Base-by-base conservation (phyloP, 1,140 invertebrate species). In the Drosophila lacertosa region DNA sequence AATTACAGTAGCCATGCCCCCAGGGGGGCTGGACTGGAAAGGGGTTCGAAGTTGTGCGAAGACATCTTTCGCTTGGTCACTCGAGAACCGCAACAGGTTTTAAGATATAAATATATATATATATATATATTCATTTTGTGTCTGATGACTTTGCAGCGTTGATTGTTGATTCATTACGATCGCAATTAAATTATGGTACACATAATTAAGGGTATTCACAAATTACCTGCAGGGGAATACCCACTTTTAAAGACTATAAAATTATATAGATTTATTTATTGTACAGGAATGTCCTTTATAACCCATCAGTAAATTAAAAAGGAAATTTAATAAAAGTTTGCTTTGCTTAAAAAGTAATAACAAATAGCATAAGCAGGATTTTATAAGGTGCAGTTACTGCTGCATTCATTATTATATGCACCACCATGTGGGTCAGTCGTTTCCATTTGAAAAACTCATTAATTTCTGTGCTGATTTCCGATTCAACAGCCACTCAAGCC, bases 1-100 rank as follows among this genome's bases (percentile, higher is more conserved):
- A 78, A 77, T 78, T 78, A 78, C 76, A 76, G 59, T 59, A 70
- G 65, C 60, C 35, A 7, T 13, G 37, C 29, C n/a, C 11, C 51
- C 6, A 24, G 42, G 18, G 4, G 20, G 0, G 18, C 11, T 11
- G 20, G 42, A n/a, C n/a, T n/a, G n/a, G n/a, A n/a, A n/a, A n/a
- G n/a, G n/a, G n/a, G n/a, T n/a, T n/a, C n/a, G n/a, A n/a, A n/a
- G n/a, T n/a, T n/a, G n/a, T n/a, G n/a, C 24, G 45, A 59, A 59
- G 54, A 50, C 26, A 44, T 67, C 59, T 51, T 57, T 50, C 44
- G 66, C 47, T 22, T 57, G 50, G 60, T 44, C 60, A 70, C 59
- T 68, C 32, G 32, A 62, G 59, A 69, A 64, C 32, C 42, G 20
- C 68, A 71, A 71, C 68, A 65, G 62, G 68, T 71, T 71, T 71